These are phyloP conservation scores for Crenuchus spilurus DNA, from an alignment of 2,797 vertebrate genomes.

Conservation along the genomic window DNA sequence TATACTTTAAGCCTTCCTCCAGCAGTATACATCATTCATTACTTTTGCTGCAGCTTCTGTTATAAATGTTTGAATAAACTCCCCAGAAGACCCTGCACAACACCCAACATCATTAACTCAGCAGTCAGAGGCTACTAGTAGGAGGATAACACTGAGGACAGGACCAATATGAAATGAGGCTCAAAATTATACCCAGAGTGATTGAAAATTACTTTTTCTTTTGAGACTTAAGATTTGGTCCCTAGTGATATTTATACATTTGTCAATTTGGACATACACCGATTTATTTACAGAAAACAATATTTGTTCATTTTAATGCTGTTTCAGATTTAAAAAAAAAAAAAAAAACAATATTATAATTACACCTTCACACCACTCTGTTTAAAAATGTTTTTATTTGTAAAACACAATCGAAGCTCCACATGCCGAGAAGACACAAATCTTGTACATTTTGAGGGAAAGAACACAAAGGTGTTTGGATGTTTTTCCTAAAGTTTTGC, in stretches of 20 bases:
- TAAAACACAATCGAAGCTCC: slow-evolving; percentile 20
- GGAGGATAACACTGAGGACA: no score
- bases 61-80: slow-evolving; percentile 2
- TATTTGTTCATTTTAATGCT: no score
- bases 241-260: no score
- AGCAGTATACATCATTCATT: background rate
- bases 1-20: background rate
- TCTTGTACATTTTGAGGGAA: background rate
- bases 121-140: no score
- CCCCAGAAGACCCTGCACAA: background rate
- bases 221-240: no score
- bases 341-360: background rate
- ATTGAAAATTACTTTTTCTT: no score
- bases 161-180: no score
- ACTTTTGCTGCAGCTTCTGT: background rate
- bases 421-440: background rate
- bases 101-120: no score
- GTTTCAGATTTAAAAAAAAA: no score
- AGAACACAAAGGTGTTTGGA: background rate
- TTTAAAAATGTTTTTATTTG: slow-evolving; percentile 34
- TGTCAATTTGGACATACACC: no score
- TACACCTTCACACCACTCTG: background rate
- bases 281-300: no score
- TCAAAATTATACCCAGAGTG: no score
- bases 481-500: background rate